Percentiles rank a stretch among this genome's conserved stretches.
Evolutionary conservation across 1,140 invertebrate species (phyloP).

Genomic region (Cryptotermes secundus): DNA sequence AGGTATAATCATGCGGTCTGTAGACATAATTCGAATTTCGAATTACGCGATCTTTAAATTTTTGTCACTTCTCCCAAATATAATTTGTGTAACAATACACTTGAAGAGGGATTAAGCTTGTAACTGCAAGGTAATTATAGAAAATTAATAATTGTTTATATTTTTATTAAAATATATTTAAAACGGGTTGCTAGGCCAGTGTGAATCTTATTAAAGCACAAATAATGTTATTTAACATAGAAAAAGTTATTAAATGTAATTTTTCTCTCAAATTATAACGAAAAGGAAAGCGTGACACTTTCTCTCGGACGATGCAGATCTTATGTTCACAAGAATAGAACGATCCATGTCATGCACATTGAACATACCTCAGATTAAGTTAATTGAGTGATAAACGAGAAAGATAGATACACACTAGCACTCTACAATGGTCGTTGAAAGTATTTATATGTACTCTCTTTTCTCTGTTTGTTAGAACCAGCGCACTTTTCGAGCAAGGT

Average conservation of each 20-base stretch:
- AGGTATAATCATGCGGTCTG: no score
- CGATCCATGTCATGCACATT: background rate
- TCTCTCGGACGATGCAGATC: background rate
- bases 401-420: background rate
- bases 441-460: background rate
- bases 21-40: no score
- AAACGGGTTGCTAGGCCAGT: no score
- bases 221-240: background rate
- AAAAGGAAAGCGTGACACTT: conserved; percentile 1
- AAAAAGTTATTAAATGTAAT: background rate
- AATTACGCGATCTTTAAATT: no score
- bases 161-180: no score
- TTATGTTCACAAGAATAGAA: background rate
- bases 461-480: background rate
- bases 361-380: background rate
- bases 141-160: no score
- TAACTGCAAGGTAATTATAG: no score
- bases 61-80: no score
- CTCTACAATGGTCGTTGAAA: background rate
- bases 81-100: no score
- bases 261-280: background rate
- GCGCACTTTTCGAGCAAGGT: no score
- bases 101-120: no score
- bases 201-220: background rate
- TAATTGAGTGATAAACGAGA: background rate